Base-by-base conservation (phyloP, 1,140 invertebrate species). In the Eulimnadia texana region DNA sequence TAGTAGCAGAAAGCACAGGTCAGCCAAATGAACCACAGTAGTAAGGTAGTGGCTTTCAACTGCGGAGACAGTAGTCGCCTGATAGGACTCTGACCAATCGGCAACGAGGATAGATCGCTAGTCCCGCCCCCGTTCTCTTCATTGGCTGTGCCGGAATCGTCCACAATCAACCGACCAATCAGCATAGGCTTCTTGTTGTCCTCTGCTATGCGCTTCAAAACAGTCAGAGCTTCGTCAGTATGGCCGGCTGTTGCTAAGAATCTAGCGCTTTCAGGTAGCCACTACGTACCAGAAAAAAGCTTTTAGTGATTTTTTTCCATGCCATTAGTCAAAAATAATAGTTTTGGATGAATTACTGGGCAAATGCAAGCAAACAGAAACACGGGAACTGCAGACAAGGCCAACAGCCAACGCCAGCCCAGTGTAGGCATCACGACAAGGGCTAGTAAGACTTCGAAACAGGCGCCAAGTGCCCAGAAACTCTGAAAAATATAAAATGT, bases 1-100 rank as follows among this genome's bases (percentile, higher is more conserved):
- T 97, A 97, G 71, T 98, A 98, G 67, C 89, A 93, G 74, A 97
- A 96, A 1, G 93, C 90, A 74, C 90, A 93, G 0, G 87, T 82
- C 76, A 92, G 85, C 90, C 92, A 97, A 64, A 96, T 93, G 67
- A 93, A 83, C 93, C 92, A 96, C 2, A 95, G 74, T 3, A 95
- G 75, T 19, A 90, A 68, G n/a, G 89, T 91, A 3, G 89, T 93
- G 61, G 79, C 79, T 69, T 85, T 80, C 62, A 91, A 77, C 65
- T 88, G 86, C 25, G 86, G 84, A 64, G 83, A 84, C 24, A 93
- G 75, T 1, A 93, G 72, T 92, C 89, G 67, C 78, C 79, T 19
- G 91, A 77, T 57, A 82, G 79, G 16, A 89, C 89, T 65, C 84
- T 77, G 60, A 69, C 72, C 25, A n/a, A 42, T 29, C 47, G 23